Conservation (phyloP, 1,140 invertebrate genomes). For the Lepeophtheirus salmonis region DNA sequence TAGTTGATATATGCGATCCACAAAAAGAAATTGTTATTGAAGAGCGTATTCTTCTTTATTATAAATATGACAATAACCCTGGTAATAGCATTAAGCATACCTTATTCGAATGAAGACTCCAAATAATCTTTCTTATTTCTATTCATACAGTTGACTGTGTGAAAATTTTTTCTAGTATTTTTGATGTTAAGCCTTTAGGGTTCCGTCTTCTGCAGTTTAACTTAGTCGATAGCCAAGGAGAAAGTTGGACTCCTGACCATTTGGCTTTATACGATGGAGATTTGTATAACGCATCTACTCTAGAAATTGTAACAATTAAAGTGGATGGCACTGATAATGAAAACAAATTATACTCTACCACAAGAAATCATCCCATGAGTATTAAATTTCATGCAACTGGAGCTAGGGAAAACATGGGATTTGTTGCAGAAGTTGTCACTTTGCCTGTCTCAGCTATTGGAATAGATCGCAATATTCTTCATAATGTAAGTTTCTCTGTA, state of each 20-base stretch:
- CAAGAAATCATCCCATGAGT: constrained; percentile 56
- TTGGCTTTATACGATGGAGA: constrained; percentile 78
- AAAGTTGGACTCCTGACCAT: constrained; percentile 56
- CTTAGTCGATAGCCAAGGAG: constrained; percentile 67
- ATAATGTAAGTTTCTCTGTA: constrained; percentile 69
- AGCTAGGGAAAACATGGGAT: constrained; percentile 76
- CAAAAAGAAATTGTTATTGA: constrained; percentile 73
- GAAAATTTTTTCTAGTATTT: constrained; percentile 78
- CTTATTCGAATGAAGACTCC: not conserved
- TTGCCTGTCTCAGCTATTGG: constrained; percentile 74
- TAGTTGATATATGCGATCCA: constrained; percentile 88
- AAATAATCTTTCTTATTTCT: not conserved
- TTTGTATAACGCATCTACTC: constrained; percentile 63
- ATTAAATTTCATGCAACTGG: constrained; percentile 83
- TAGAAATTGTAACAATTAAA: constrained; percentile 44
- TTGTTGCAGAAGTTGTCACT: constrained; percentile 90
- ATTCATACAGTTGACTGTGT: constrained; percentile 63
- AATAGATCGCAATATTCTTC: constrained; percentile 70
- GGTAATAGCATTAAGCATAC: not conserved
- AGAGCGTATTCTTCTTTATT: constrained; percentile 78
- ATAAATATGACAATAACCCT: constrained; percentile 88
- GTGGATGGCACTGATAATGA: constrained; percentile 44
- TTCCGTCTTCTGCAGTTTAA: constrained; percentile 81
- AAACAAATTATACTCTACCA: constrained; percentile 48
- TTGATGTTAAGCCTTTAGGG: constrained; percentile 62